Evolutionary conservation across 2,113 vertebrate species (phyloP).

Genomic region (Vulpes vulpes): DNA sequence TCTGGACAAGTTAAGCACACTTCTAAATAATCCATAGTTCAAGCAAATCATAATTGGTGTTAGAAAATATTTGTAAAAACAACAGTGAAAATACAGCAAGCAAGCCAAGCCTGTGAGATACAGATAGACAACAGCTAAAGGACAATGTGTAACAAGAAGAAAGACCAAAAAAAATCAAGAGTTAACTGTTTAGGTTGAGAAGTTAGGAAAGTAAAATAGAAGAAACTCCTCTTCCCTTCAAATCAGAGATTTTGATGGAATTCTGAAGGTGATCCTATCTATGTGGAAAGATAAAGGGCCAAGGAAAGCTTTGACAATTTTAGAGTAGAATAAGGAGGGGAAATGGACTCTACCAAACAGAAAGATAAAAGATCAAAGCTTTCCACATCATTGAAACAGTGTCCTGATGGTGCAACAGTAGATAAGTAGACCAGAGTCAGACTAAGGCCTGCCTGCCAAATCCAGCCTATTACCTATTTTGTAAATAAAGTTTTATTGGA

Average conservation of each 20-base stretch:
- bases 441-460: neutral
- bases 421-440: neutral
- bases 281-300: neutral
- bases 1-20: neutral
- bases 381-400: neutral
- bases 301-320: neutral
- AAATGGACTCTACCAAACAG: neutral
- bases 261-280: neutral
- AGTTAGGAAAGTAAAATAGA: neutral
- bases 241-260: neutral
- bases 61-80: conserved; percentile 18
- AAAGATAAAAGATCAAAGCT: neutral
- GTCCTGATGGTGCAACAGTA: neutral
- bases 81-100: neutral
- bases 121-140: neutral
- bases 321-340: neutral
- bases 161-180: neutral
- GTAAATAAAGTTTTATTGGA: neutral
- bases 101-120: neutral
- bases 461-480: neutral
- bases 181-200: neutral
- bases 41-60: neutral
- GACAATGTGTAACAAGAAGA: neutral
- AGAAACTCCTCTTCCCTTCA: neutral
- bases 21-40: conserved; percentile 12